A percentile compares a stretch with the other conserved stretches of the same genome.
Conservation (phyloP, 2,113 vertebrate species). For the Lepidothrix coronata region DNA sequence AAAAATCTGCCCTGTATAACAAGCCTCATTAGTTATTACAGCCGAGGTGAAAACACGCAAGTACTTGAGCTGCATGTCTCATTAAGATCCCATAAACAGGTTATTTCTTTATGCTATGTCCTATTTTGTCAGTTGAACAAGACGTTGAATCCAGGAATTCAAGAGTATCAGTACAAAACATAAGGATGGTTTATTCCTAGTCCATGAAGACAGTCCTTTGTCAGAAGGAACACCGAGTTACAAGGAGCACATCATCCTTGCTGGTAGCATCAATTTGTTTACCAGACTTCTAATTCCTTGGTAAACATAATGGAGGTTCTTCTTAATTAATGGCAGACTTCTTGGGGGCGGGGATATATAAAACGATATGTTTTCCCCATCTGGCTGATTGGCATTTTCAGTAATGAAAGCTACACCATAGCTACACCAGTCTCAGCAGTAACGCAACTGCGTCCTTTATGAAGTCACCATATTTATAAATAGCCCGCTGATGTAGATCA, state of each 20-base stretch:
- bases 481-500: conserved; percentile 39
- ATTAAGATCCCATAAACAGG: conserved; percentile 43
- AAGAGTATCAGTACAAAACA: background rate
- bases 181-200: conserved; percentile 43
- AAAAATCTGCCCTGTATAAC: conserved; percentile 71
- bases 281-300: conserved; percentile 63
- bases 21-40: conserved; percentile 53
- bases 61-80: conserved; percentile 26
- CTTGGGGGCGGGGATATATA: conserved; percentile 45
- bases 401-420: conserved; percentile 63
- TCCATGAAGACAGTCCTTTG: conserved; percentile 52
- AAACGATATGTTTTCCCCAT: conserved; percentile 57
- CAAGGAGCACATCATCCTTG: conserved; percentile 31
- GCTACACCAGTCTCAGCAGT: conserved; percentile 22
- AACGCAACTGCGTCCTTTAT: conserved; percentile 49
- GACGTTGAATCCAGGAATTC: conserved; percentile 44
- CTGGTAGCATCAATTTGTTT: conserved; percentile 65
- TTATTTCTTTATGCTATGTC: conserved; percentile 48
- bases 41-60: conserved; percentile 46
- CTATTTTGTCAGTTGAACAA: conserved; percentile 58
- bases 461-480: conserved; percentile 58
- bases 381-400: conserved; percentile 65
- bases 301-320: conserved; percentile 61
- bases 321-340: conserved; percentile 68
- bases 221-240: conserved; percentile 53